These are phyloP conservation scores for Notoglanidium macrostoma DNA, from an alignment of 2,797 vertebrate species.

Conservation along the genomic window DNA sequence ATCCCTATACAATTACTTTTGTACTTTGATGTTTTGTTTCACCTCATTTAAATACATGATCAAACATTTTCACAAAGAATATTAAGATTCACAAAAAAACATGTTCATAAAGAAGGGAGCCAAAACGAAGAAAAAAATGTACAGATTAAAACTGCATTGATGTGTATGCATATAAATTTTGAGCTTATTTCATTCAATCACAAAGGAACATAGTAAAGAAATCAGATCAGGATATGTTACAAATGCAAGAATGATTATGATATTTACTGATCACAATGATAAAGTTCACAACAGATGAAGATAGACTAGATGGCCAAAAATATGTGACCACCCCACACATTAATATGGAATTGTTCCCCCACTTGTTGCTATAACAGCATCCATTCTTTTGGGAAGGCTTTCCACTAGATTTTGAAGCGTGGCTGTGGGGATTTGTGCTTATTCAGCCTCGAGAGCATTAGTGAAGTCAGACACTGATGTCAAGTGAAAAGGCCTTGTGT, in stretches of 20 bases:
- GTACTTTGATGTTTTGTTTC: background rate
- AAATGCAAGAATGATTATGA: background rate
- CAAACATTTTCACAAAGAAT: background rate
- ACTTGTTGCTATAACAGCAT: too few relatives aligned
- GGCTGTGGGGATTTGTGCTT: too few relatives aligned
- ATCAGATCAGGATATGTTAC: background rate
- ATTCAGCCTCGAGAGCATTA: too few relatives aligned
- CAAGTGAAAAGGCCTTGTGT: too few relatives aligned
- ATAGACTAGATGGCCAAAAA: background rate
- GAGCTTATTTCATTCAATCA: background rate
- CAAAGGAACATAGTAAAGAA: background rate
- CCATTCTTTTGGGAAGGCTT: too few relatives aligned
- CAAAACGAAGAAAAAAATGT: too few relatives aligned
- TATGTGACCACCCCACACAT: background rate
- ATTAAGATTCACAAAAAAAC: background rate
- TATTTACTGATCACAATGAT: background rate
- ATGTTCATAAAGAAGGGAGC: background rate
- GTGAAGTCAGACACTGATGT: too few relatives aligned
- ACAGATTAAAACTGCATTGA: background rate
- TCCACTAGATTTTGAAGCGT: too few relatives aligned
- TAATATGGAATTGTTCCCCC: background rate
- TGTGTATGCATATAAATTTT: background rate
- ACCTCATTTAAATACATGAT: background rate
- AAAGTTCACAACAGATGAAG: background rate
- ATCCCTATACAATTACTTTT: background rate